These are phyloP conservation scores for Hemichromis elongatus DNA, from an alignment of 2,113 vertebrate genomes.

Conservation along the genomic window DNA sequence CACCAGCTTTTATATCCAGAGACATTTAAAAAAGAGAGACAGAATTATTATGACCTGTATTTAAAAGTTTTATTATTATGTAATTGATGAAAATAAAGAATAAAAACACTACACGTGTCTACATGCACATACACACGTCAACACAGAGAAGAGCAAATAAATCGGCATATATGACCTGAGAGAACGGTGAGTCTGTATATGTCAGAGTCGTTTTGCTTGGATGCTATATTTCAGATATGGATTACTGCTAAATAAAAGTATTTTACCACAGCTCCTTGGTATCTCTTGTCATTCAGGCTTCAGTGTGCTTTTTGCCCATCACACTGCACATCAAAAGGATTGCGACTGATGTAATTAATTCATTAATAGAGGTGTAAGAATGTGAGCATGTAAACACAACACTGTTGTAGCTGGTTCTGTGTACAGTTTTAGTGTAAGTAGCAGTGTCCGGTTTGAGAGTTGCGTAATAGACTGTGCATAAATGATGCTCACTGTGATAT, in stretches of 20 bases:
- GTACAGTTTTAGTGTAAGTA: background rate
- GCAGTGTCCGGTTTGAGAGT: background rate
- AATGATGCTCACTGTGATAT: background rate
- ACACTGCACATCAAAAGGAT: background rate
- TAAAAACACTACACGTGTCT: conserved; percentile 19
- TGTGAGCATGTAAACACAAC: background rate
- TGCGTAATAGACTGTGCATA: background rate
- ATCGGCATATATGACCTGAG: conserved; percentile 28
- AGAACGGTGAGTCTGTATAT: conserved; percentile 42
- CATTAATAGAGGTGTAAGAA: background rate
- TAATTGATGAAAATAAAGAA: conserved; percentile 42
- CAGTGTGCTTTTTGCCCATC: background rate
- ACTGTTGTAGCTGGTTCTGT: background rate
- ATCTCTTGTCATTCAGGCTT: conserved; percentile 34
- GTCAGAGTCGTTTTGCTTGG: conserved; percentile 63
- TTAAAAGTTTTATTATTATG: conserved; percentile 64
- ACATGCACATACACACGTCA: conserved; percentile 39
- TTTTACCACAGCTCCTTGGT: conserved; percentile 66
- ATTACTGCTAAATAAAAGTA: conserved; percentile 73
- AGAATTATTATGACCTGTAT: conserved; percentile 63
- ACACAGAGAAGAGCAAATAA: conserved; percentile 4
- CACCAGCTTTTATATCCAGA: conserved; percentile 76
- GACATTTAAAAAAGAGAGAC: conserved; percentile 35
- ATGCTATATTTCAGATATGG: conserved; percentile 73
- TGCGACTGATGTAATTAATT: background rate